phyloP scores from a whole-genome alignment of 2,888 invertebrate species.

The Drosophila merina region DNA sequence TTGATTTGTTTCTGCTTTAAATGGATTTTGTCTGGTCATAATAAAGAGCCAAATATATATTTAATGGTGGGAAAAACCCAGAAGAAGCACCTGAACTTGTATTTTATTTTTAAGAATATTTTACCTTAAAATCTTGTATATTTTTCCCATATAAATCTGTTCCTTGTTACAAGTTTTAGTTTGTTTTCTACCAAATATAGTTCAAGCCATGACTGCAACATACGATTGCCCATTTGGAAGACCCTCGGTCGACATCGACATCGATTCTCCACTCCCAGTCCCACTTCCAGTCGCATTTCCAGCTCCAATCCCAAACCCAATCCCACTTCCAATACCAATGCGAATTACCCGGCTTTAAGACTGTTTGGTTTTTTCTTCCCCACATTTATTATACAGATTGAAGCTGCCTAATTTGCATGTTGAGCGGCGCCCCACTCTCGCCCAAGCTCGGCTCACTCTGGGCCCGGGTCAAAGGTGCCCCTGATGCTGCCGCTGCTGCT shows the following conservation, averaged over 20 bases:
- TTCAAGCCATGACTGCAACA: constrained; percentile 12
- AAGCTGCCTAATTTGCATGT: constrained; percentile 59
- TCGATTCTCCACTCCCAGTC: constrained; percentile 39
- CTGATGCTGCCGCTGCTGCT: constrained; percentile 53
- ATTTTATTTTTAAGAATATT: background rate
- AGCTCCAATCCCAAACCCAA: constrained; percentile 30
- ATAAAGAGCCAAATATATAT: background rate
- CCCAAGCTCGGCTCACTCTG: constrained; percentile 31
- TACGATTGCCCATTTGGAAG: constrained; percentile 34
- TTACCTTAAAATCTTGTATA: background rate
- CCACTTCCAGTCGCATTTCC: constrained; percentile 27
- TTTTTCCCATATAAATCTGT: background rate
- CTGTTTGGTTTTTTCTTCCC: constrained; percentile 11
- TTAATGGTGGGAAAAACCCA: constrained; percentile 1
- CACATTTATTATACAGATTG: constrained; percentile 54
- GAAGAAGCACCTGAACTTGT: background rate
- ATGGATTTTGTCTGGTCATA: background rate
- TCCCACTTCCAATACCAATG: constrained; percentile 43
- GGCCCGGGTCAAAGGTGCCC: constrained; percentile 67
- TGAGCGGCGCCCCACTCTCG: constrained; percentile 36
- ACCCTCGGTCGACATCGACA: constrained; percentile 19
- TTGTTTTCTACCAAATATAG: constrained; percentile 23
- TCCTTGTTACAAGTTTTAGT: background rate
- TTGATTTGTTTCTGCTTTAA: background rate
- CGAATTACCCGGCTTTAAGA: constrained; percentile 32